Evolutionary conservation across 2,113 vertebrate genomes (phyloP).

Genomic region (Campylomormyrus numenius): DNA sequence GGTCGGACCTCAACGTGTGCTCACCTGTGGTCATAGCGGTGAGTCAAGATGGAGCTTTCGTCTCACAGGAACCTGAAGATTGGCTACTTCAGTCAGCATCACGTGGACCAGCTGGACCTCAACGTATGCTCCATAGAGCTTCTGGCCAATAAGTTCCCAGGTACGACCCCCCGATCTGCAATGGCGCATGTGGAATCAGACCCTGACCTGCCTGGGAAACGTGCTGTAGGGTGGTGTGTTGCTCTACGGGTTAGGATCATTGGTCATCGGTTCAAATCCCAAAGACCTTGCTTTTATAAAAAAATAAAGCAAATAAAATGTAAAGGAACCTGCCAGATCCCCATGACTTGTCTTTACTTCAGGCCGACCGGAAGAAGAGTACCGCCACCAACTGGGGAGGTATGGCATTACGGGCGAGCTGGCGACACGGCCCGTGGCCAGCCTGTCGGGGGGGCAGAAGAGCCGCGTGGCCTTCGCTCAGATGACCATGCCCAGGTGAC

Average conservation of each 20-base stretch:
- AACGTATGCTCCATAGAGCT: conserved; percentile 88
- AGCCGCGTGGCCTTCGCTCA: conserved; percentile 95
- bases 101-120: conserved; percentile 92
- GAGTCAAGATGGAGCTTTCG: not conserved
- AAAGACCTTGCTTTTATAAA: not conserved
- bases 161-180: conserved; percentile 50
- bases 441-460: conserved; percentile 94
- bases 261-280: not conserved
- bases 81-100: conserved; percentile 96
- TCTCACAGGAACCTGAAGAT: conserved; percentile 85
- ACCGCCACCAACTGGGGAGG: conserved; percentile 90
- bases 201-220: not conserved
- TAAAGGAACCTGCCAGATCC: not conserved
- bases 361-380: conserved; percentile 90
- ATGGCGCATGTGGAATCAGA: not conserved
- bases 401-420: conserved; percentile 91
- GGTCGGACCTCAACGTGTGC: not conserved
- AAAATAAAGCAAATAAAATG: not conserved
- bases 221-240: not conserved
- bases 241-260: not conserved
- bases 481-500: conserved; percentile 95
- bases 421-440: conserved; percentile 81
- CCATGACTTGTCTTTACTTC: conserved; percentile 15
- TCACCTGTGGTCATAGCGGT: not conserved
- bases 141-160: conserved; percentile 84